A percentile compares a stretch with the other conserved stretches of the same genome.
Conservation (phyloP, 2,888 invertebrate species). For the Hyppa rectilinea region DNA sequence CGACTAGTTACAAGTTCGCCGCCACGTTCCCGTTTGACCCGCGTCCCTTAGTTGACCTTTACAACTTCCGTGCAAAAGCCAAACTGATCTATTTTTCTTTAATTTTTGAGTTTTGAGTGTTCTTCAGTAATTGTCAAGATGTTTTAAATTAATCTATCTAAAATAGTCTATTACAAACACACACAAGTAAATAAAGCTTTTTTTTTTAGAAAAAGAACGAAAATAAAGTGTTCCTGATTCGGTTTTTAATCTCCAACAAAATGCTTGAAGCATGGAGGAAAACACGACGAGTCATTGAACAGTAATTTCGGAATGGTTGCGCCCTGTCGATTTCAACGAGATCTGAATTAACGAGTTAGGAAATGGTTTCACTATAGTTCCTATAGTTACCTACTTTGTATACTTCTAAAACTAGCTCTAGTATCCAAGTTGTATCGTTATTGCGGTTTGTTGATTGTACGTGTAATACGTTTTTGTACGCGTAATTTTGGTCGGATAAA, state of each 20-base stretch:
- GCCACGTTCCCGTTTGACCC: slow-evolving; percentile 41
- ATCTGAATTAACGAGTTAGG: slow-evolving; percentile 79
- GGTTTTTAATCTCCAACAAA: slow-evolving; percentile 66
- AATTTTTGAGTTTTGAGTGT: slow-evolving; percentile 11
- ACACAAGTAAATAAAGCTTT: neutral
- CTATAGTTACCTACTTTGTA: neutral
- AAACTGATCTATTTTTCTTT: slow-evolving; percentile 32
- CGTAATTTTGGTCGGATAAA: too few relatives aligned
- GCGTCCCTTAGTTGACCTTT: slow-evolving; percentile 45
- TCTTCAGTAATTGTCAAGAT: neutral
- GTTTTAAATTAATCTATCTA: slow-evolving; percentile 6
- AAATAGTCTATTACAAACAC: slow-evolving; percentile 23
- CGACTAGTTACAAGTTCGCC: slow-evolving; percentile 32
- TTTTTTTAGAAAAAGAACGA: slow-evolving; percentile 25
- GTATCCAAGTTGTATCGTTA: slow-evolving; percentile 16
- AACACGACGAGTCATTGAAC: slow-evolving; percentile 79
- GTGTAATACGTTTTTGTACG: too few relatives aligned
- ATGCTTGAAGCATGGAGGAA: slow-evolving; percentile 59
- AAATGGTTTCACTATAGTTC: slow-evolving; percentile 58
- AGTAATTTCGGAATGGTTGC: slow-evolving; percentile 80
- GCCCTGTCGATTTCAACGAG: slow-evolving; percentile 81
- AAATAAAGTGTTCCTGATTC: slow-evolving; percentile 44
- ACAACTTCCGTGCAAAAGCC: slow-evolving; percentile 30
- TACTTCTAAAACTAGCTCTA: slow-evolving; percentile 18
- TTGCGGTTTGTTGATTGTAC: slow-evolving; percentile 11